Base-by-base conservation (phyloP, 2,113 vertebrate genomes). In the Sprattus sprattus region DNA sequence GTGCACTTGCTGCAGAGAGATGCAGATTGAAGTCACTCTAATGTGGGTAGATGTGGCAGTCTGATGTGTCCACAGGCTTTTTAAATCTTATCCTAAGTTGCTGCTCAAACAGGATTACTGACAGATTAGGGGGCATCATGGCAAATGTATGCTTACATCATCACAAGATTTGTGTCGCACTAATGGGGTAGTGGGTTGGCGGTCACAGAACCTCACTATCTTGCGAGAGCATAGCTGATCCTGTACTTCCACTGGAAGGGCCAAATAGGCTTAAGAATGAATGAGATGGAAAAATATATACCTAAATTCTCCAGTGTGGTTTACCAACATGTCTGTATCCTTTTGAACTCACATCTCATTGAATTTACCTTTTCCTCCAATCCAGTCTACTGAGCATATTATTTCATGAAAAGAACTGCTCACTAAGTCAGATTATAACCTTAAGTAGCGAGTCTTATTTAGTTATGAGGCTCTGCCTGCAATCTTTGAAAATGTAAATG, bases 371-470 rank as follows among this genome's bases (percentile, higher is more conserved):
- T 78, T 15, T 13, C 11, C 28, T 10, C 3, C 32, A 18, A 44
- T 18, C 28, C 90, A 90, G 87, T 84, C 84, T 89, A 92, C 92
- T 89, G 92, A 91, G 93, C 71, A 11, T 91, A 92, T 93, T 88
- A 93, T 91, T 91, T 92, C 90, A 91, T 92, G 89, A 90, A 92
- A 92, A 92, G 92, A 92, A 86, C 45, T 92, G 91, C 87, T 82
- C 90, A 86, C 87, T 89, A 87, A 88, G 88, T 93, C 71, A 78
- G 28, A 78, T 78, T 16, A 78, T 78, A 78, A 39, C 71, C 91
- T 82, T 67, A 92, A 94, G 92, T 93, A 91, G 91, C 90, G 90
- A 91, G 91, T 90, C 89, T 91, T 88, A 91, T 90, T 92, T 84
- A 84, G 88, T 92, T 87, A 88, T 92, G 93, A 89, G 93, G 92